Evolutionary conservation across 2,113 vertebrate genomes (phyloP).

Genomic region (Zosterops lateralis): DNA sequence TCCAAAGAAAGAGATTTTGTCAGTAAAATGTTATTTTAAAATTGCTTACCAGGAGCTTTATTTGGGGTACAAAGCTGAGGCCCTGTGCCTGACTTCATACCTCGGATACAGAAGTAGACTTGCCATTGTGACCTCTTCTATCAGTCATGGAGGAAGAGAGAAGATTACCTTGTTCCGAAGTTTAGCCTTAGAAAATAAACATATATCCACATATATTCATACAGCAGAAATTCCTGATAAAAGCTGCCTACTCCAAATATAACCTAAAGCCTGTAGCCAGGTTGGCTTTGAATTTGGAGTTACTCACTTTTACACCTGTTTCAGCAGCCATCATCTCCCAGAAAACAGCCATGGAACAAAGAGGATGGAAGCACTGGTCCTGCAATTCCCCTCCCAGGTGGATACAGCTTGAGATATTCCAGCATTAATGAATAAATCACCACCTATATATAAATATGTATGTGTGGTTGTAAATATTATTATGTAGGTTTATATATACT

Average conservation of each 20-base stretch:
- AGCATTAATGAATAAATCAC: background rate
- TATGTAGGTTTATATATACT: background rate
- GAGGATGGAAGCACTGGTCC: background rate
- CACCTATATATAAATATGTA: background rate
- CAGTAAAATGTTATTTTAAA: background rate
- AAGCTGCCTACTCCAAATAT: background rate
- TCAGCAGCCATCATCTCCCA: background rate
- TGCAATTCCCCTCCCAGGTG: background rate
- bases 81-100: background rate
- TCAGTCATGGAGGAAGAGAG: background rate
- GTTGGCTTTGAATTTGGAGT: background rate
- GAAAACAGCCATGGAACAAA: background rate
- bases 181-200: background rate
- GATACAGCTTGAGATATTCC: background rate
- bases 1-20: background rate
- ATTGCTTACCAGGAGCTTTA: background rate
- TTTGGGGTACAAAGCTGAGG: background rate
- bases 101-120: background rate
- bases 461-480: background rate
- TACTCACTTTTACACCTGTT: background rate
- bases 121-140: background rate
- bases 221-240: background rate
- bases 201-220: background rate
- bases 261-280: background rate
- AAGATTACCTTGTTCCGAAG: rapidly evolving